Percentiles rank a stretch among this genome's conserved stretches.
These are phyloP conservation scores for Crotalus horridus DNA, from an alignment of 2,113 vertebrate species.

Conservation along the genomic window DNA sequence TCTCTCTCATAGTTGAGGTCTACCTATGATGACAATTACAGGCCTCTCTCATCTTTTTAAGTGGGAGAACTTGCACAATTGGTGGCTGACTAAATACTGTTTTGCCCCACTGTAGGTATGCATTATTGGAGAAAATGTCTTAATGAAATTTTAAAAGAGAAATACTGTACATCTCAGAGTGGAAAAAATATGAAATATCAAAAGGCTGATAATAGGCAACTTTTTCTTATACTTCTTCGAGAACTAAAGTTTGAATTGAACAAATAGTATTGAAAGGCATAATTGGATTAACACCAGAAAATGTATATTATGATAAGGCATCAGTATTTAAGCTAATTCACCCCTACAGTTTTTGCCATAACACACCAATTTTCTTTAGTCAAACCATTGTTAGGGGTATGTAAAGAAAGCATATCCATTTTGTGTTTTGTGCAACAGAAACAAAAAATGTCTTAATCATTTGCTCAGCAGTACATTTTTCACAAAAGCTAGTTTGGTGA, in stretches of 20 bases:
- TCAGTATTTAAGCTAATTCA: neutral
- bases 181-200: neutral
- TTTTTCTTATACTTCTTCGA: neutral
- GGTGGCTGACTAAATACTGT: too few relatives aligned
- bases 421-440: neutral
- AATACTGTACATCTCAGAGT: neutral
- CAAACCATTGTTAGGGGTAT: neutral
- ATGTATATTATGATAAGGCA: neutral
- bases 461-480: neutral
- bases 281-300: neutral
- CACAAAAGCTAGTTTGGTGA: neutral
- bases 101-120: neutral
- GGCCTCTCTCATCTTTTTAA: too few relatives aligned
- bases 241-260: neutral
- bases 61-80: too few relatives aligned
- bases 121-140: neutral
- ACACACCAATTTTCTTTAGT: neutral
- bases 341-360: neutral
- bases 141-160: neutral
- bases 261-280: neutral
- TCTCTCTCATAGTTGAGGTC: too few relatives aligned
- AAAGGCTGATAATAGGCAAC: neutral
- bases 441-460: neutral
- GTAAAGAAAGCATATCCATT: neutral
- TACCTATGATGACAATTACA: too few relatives aligned